Base-by-base conservation (phyloP, 2,113 vertebrate species). In the Brienomyrus brachyistius region DNA sequence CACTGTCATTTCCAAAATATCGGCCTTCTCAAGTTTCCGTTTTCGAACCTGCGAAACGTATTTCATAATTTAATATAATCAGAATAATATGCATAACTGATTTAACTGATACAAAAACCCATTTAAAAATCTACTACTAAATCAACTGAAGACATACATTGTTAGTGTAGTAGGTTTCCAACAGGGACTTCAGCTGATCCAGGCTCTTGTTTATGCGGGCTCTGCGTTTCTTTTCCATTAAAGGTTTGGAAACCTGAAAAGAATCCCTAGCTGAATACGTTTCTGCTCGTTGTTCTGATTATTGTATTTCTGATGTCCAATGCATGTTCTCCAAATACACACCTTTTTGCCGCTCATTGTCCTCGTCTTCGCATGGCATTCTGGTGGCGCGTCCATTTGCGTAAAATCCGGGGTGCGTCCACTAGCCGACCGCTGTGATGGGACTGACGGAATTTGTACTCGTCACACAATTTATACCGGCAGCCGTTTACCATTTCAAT, bases 201-300 rank as follows among this genome's bases (percentile, higher is more conserved):
- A 98, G 91, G 17, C 96, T 97, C 47, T 96, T 94, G 83, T 98
- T 98, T 74, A 98, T 98, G 5, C 97, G 96, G 0, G 97, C 97
- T 21, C 97, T 93, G 89, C 97, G 94, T 92, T 96, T 97, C 93
- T 97, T 98, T 91, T 98, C 97, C 97, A 98, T 98, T 4, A 98
- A 91, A 0, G 97, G 97, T 92, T 98, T 98, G 89, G 97, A 97
- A 13, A 97, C 95, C 97, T 97, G 92, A 91, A 77, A 83, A 74
- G 31, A 54, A 7, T 43, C 66, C 35, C 19, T 59, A 48, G 45
- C 11, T 23, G 82, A 84, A 45, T 48, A 80, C 13, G 17, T 80
- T 43, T 35, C 35, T 48, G 43, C 5, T 84, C 82, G 40, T 84
- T 48, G 45, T 10, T 84, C 21, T n/a, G 10, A 83, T 7, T 83